These are phyloP conservation scores for Gymnorhina tibicen DNA, from an alignment of 2,113 vertebrate species.

Conservation along the genomic window DNA sequence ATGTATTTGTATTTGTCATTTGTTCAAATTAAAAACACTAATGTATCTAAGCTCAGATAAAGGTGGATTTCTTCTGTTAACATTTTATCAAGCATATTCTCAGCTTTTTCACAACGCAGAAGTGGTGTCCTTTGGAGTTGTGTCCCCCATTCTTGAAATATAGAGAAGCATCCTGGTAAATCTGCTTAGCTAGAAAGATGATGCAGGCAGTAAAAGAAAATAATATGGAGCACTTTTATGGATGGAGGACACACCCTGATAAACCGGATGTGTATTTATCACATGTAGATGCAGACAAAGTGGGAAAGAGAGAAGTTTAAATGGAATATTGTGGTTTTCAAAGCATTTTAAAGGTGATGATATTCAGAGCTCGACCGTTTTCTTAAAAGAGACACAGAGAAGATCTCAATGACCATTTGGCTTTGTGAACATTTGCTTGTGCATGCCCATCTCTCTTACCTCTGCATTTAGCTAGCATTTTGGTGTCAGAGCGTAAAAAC, in stretches of 20 bases:
- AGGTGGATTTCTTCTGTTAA: background rate
- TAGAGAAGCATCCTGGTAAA: background rate
- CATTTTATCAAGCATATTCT: background rate
- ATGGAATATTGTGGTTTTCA: background rate
- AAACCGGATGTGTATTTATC: background rate
- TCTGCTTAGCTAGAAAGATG: background rate
- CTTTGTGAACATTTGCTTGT: background rate
- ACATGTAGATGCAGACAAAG: background rate
- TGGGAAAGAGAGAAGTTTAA: background rate
- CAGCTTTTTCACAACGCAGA: background rate
- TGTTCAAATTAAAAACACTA: background rate
- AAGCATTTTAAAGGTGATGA: background rate
- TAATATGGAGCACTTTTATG: background rate
- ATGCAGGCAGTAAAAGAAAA: background rate
- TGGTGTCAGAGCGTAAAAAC: background rate
- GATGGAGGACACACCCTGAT: background rate
- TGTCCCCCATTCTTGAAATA: background rate
- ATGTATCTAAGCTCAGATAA: background rate
- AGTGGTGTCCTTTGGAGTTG: background rate
- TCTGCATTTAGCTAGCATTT: background rate
- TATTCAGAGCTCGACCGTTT: background rate
- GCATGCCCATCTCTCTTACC: background rate
- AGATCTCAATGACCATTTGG: background rate
- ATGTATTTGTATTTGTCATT: background rate
- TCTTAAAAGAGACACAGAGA: background rate